Base-by-base conservation (phyloP, 2,888 invertebrate species). In the Micropterix aruncella region DNA sequence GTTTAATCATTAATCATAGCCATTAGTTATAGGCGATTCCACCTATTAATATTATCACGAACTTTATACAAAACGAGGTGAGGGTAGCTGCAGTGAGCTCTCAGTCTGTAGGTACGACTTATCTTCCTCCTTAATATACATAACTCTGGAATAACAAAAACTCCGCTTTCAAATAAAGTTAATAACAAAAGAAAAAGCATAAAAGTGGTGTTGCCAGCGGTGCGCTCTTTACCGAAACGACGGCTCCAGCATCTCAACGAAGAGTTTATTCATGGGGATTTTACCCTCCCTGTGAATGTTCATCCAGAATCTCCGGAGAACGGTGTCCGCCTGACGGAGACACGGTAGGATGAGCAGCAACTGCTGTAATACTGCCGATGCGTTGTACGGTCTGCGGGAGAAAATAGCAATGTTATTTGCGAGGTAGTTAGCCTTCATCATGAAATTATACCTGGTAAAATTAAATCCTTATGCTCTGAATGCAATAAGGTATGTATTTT, bases 191-290 rank as follows among this genome's bases (percentile, higher is more conserved):
- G 12, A 27, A 27, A 27, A 7, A 27, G 27, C 7, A 27, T 27
- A 12, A 27, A 27, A 27, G 7, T 5, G 12, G 12, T 12, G 7
- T 27, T 27, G 5, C 12, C 27, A 27, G 27, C 27, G 27, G 5
- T 27, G 43, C 41, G 14, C 3, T 2, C 54, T 53, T 58, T 78
- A 78, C 73, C 78, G 77, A 52, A 75, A 65, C 50, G 77, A 79
- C 2, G 87, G 83, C 63, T 94, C 94, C 48, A 95, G 74, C 95
- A 95, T 95, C 73, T 95, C 94, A 41, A 92, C 79, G 69, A 96
- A 94, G 44, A 96, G 78, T 66, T 95, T 95, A 73, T 95, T 95
- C 89, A 96, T 91, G 53, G 83, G 83, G 47, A 91, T 87, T 60
- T 86, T 82, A 3, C 90, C 87, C 52, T 90, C 90, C 57, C 86